These are phyloP conservation scores for Polydrusus cervinus DNA, from an alignment of 2,888 invertebrate genomes.

Conservation along the genomic window DNA sequence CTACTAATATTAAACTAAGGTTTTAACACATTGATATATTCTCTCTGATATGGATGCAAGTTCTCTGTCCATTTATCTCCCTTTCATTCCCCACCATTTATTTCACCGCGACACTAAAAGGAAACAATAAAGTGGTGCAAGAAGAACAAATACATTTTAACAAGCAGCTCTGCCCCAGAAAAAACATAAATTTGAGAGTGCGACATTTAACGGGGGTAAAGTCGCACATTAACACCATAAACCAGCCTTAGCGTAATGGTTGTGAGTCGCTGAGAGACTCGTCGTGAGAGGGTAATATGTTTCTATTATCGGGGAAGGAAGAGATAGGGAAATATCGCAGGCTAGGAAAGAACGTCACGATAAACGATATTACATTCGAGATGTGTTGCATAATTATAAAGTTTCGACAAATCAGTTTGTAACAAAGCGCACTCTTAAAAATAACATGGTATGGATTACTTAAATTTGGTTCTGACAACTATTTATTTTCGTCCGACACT, in stretches of 20 bases:
- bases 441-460: too few species aligned
- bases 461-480: too few species aligned
- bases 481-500: too few species aligned
- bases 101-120: conserved; percentile 35
- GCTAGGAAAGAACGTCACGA: background rate
- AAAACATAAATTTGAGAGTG: conserved; percentile 51
- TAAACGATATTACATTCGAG: background rate
- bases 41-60: background rate
- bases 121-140: conserved; percentile 49
- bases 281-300: conserved; percentile 72
- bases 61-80: conserved; percentile 20
- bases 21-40: conserved; percentile 1
- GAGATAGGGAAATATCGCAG: conserved; percentile 27
- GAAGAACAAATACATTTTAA: conserved; percentile 46
- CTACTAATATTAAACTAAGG: too few species aligned
- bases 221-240: conserved; percentile 72
- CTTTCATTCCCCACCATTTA: conserved; percentile 12
- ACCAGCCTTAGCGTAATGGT: conserved; percentile 72
- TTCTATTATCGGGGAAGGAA: conserved; percentile 71
- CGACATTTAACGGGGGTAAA: conserved; percentile 54
- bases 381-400: background rate
- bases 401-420: too few species aligned
- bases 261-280: conserved; percentile 69
- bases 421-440: too few species aligned
- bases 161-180: conserved; percentile 25